Conservation (phyloP, 2,797 vertebrate species). For the Coccyzus lansbergi region DNA sequence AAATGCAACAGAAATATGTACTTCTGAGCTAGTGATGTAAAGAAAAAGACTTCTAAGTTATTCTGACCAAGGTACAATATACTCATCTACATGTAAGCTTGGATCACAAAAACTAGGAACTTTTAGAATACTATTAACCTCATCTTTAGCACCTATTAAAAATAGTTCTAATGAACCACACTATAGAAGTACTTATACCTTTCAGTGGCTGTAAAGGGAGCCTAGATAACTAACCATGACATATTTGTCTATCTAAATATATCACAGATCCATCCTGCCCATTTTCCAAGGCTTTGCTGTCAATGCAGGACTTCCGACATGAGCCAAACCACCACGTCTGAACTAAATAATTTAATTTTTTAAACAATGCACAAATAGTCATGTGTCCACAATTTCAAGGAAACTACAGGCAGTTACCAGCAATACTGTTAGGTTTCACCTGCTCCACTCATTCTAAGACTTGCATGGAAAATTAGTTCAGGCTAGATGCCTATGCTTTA, state of each 20-base stretch:
- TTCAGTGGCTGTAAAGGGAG: background rate
- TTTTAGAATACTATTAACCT: conserved; percentile 10
- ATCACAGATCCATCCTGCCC: background rate
- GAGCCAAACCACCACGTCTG: background rate
- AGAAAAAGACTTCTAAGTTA: background rate
- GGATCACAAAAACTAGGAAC: background rate
- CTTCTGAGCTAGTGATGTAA: background rate
- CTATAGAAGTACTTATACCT: background rate
- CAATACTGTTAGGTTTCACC: background rate
- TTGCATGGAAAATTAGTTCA: background rate
- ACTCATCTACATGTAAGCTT: background rate
- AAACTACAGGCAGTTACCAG: background rate
- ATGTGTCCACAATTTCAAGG: background rate
- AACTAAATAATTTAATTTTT: background rate
- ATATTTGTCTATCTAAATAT: background rate
- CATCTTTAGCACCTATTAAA: background rate
- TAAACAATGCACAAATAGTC: background rate
- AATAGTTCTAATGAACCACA: background rate
- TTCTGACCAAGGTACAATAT: background rate
- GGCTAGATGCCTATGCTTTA: background rate
- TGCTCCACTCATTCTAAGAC: background rate
- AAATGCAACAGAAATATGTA: background rate
- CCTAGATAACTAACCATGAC: background rate
- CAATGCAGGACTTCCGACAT: background rate
- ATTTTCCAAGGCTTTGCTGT: background rate